Conservation (phyloP, 2,113 vertebrate species). For the Pedetes capensis region DNA sequence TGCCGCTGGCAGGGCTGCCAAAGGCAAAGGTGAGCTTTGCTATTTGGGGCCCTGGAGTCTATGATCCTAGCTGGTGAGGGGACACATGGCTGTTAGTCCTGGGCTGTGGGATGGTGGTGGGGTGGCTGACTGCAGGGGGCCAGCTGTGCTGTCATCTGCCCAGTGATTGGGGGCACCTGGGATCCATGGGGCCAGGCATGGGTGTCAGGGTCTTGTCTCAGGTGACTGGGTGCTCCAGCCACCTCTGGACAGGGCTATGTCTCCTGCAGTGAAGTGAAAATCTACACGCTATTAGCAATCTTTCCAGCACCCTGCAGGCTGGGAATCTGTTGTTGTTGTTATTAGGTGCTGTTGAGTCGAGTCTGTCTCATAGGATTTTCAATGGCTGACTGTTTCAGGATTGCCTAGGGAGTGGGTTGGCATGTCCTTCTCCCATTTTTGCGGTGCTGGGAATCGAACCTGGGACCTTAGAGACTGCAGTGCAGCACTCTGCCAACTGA, state of each 20-base stretch:
- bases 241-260: accelerated
- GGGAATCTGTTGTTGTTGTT: too few relatives aligned
- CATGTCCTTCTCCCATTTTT: too few relatives aligned
- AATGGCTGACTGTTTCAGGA: too few relatives aligned
- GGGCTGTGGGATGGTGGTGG: accelerated
- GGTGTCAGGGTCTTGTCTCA: accelerated
- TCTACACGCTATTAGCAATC: too few relatives aligned
- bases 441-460: too few relatives aligned
- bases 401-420: too few relatives aligned
- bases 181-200: accelerated
- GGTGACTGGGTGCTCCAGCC: neutral
- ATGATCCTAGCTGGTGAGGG: neutral
- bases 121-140: neutral
- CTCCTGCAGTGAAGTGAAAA: too few relatives aligned
- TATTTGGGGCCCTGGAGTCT: accelerated
- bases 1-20: neutral
- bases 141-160: accelerated
- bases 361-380: too few relatives aligned
- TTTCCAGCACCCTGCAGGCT: neutral
- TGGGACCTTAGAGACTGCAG: too few relatives aligned
- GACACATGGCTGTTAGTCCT: neutral
- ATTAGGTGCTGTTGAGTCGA: too few relatives aligned
- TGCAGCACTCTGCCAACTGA: too few relatives aligned
- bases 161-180: neutral
- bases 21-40: constrained; percentile 69